Conservation (phyloP, 2,888 invertebrate species). For the Diachrysia chrysitis region DNA sequence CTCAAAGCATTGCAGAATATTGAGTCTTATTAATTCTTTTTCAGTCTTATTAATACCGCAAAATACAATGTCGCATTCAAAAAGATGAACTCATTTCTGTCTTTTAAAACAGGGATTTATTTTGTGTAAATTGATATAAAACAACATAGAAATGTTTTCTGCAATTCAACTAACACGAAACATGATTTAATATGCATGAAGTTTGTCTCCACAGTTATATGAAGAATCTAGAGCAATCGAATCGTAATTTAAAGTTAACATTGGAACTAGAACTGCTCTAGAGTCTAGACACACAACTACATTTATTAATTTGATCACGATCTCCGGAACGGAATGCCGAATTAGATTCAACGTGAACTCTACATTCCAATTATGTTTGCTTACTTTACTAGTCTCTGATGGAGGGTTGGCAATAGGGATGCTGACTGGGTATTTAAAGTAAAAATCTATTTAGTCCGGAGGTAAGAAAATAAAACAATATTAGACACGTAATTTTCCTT, state of each 20-base stretch:
- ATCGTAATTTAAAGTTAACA: not conserved
- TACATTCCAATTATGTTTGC: conserved; percentile 33
- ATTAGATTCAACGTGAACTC: conserved; percentile 40
- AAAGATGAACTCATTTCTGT: no score
- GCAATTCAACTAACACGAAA: not conserved
- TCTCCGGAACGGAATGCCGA: conserved; percentile 21
- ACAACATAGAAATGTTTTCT: not conserved
- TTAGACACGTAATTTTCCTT: no score
- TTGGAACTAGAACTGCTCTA: not conserved
- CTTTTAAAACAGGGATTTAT: no score
- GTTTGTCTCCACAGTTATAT: not conserved
- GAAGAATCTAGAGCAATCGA: not conserved
- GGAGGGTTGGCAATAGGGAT: conserved; percentile 13
- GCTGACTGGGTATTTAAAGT: no score
- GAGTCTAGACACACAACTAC: conserved; percentile 15
- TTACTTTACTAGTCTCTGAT: conserved; percentile 18
- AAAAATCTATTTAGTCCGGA: no score
- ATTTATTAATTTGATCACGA: conserved; percentile 39
- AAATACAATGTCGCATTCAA: no score
- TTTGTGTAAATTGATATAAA: no score
- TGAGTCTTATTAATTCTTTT: no score
- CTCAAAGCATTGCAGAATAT: no score
- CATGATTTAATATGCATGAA: not conserved
- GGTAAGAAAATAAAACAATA: no score
- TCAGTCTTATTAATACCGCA: no score